Evolutionary conservation across 2,797 vertebrate genomes (phyloP).

Genomic region (Luscinia luscinia): DNA sequence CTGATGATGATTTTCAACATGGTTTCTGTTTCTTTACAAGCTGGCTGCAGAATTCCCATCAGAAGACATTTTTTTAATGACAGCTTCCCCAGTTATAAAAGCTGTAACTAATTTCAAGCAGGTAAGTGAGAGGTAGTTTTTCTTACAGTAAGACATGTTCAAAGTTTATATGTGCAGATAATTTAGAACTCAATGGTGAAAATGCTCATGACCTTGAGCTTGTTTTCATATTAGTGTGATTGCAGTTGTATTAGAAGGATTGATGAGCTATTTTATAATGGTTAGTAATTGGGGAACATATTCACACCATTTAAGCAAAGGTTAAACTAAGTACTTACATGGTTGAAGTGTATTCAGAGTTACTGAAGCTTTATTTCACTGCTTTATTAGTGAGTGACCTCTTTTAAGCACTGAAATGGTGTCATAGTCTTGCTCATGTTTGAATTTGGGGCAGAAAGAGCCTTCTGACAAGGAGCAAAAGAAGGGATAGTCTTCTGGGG

Average conservation of each 20-base stretch:
- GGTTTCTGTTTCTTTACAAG: slow-evolving; percentile 71
- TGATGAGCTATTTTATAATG: not conserved
- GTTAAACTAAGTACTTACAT: not conserved
- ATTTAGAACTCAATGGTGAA: not conserved
- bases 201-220: not conserved
- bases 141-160: not conserved
- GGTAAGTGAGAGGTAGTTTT: slow-evolving; percentile 76
- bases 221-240: not conserved
- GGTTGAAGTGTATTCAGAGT: not conserved
- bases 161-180: not conserved
- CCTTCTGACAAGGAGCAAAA: not conserved
- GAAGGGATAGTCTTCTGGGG: not conserved
- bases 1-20: not conserved
- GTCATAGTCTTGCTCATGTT: not conserved
- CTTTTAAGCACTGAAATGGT: not conserved
- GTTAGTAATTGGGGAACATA: not conserved
- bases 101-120: slow-evolving; percentile 91
- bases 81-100: slow-evolving; percentile 89
- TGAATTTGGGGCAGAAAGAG: not conserved
- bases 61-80: slow-evolving; percentile 86
- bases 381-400: not conserved
- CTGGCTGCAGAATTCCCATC: slow-evolving; percentile 85
- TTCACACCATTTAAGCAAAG: not conserved
- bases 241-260: not conserved
- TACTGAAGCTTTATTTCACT: not conserved